Percentiles rank a stretch among this genome's conserved stretches.
Conservation (phyloP, 1,140 invertebrate species). For the Idris sp. region DNA sequence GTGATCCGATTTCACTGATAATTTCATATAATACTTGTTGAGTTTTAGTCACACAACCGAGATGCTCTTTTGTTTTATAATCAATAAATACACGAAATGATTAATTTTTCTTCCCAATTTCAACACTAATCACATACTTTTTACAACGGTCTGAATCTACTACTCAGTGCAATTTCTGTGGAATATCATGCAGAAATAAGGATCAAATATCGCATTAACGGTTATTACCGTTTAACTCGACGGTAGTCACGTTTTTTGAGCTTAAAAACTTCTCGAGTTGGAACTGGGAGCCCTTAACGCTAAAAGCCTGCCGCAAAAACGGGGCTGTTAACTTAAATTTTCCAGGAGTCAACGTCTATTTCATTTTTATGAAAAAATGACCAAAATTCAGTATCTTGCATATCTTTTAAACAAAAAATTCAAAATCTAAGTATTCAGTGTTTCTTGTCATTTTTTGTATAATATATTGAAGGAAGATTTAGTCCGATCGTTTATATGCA, state of each 20-base stretch:
- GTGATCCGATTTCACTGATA: too few species aligned
- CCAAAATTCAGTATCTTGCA: too few species aligned
- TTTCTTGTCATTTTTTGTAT: slow-evolving; percentile 21
- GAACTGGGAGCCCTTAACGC: slow-evolving; percentile 29
- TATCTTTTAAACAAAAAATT: too few species aligned
- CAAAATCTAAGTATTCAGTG: slow-evolving; percentile 36
- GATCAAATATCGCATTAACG: slow-evolving; percentile 26
- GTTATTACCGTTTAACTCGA: slow-evolving; percentile 31
- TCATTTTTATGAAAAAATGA: slow-evolving; percentile 19
- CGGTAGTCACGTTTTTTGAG: slow-evolving; percentile 28
- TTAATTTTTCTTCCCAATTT: not conserved
- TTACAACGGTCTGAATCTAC: not conserved
- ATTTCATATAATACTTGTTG: too few species aligned
- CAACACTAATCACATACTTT: not conserved
- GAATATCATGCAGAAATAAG: slow-evolving; percentile 3
- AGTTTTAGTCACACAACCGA: slow-evolving; percentile 12
- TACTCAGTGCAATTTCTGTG: too few species aligned
- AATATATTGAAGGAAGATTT: slow-evolving; percentile 30
- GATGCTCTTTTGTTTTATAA: slow-evolving; percentile 2
- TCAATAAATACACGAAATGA: slow-evolving; percentile 12
- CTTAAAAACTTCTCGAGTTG: slow-evolving; percentile 14
- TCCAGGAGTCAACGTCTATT: slow-evolving; percentile 1
- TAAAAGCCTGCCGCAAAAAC: slow-evolving; percentile 45
- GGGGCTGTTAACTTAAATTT: slow-evolving; percentile 41
- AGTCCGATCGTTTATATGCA: slow-evolving; percentile 50